Evolutionary conservation across 2,888 invertebrate species (phyloP), one percentile per base, ranked within the genome.

Genomic region (Agriopis aurantiaria): DNA sequence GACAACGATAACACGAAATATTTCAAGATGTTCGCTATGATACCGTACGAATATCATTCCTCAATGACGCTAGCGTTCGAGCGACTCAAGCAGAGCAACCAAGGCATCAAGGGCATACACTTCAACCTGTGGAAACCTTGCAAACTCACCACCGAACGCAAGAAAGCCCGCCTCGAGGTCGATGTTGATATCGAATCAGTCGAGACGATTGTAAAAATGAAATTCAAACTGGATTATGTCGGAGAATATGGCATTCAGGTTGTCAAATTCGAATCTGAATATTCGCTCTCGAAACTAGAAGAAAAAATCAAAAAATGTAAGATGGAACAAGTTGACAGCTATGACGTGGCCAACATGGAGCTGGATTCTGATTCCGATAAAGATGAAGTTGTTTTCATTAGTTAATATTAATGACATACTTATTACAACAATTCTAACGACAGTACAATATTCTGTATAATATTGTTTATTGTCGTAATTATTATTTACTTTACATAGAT

Each of bases 291-390:
- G 0, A 77, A 77, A 56, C 74, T 93, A 9, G 67, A 79, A 40
- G 87, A 89, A 1, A 55, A 83, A 1, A 81, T 93, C 0, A 79
- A 80, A 7, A 86, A 83, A 56, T 84, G 75, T 66, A 92, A 85
- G 73, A 74, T 82, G 0, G 91, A 93, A 70, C 77, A 82, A 69
- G 84, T 73, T 0, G 93, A 93, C 65, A 88, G 82, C 33, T 91
- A 92, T 63, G 90, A 87, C 59, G 87, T 90, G 0, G 84, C 89
- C 8, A 91, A 92, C 68, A 94, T 94, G 93, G 93, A 93, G 6
- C 74, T 93, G 49, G 88, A 78, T 9, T 88, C 91, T 0, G 85
- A 83, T 14, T 83, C 85, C 2, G 87, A 88, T 8, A 59, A 66
- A 7, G 82, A 85, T 0, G 88, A 87, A 49, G 71, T 82, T 4